These are phyloP conservation scores for Venturia canescens DNA, from an alignment of 1,140 invertebrate genomes.

Conservation along the genomic window DNA sequence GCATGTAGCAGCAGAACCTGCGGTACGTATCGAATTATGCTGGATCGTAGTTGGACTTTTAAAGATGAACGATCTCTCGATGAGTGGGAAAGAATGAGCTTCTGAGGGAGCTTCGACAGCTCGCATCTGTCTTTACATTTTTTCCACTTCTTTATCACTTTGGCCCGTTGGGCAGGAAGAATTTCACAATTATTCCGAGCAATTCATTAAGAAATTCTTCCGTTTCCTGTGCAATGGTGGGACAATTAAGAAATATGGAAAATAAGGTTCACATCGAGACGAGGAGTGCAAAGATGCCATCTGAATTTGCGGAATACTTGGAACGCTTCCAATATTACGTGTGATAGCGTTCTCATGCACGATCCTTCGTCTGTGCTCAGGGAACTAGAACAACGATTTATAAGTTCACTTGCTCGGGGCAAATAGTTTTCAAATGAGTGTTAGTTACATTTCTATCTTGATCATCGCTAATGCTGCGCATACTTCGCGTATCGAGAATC, in stretches of 20 bases:
- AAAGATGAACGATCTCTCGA: too few species aligned
- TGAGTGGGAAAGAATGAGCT: too few species aligned
- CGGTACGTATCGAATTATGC: too few species aligned
- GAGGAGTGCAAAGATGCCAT: constrained; percentile 55
- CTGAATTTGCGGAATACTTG: constrained; percentile 65
- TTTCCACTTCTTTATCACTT: not conserved
- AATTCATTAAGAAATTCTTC: constrained; percentile 65
- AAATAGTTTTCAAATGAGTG: not conserved
- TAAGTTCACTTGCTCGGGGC: not conserved
- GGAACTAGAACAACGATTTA: not conserved
- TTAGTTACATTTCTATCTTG: too few species aligned
- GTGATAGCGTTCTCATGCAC: not conserved
- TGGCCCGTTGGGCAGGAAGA: not conserved
- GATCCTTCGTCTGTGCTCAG: not conserved
- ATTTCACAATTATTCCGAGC: constrained; percentile 45
- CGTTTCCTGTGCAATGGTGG: constrained; percentile 57
- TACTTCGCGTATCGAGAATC: too few species aligned
- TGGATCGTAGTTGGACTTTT: too few species aligned
- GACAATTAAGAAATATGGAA: constrained; percentile 68
- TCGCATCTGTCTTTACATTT: not conserved
- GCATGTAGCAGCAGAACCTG: not conserved
- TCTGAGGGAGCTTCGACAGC: too few species aligned
- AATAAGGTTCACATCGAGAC: constrained; percentile 60
- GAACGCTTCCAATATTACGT: constrained; percentile 65
- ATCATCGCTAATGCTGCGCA: too few species aligned